Evolutionary conservation across 2,113 vertebrate genomes (phyloP).

Genomic region (Tachuris rubrigastra): DNA sequence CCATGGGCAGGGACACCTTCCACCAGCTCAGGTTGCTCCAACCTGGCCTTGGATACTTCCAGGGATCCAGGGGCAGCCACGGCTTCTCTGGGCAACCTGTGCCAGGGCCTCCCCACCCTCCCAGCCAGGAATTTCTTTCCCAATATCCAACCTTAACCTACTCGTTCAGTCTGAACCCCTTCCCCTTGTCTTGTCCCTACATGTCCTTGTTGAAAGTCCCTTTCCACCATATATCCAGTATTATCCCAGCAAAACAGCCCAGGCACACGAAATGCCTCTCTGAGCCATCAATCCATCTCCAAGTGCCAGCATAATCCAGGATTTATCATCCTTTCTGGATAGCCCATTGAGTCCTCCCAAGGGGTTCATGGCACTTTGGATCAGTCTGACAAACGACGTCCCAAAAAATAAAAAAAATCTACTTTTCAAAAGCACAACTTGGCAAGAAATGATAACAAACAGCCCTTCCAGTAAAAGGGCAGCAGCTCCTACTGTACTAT

Average conservation of each 20-base stretch:
- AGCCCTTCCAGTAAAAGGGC: background rate
- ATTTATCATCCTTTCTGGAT: background rate
- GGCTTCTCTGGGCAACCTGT: background rate
- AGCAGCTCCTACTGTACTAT: background rate
- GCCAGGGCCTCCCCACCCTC: background rate
- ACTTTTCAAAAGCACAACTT: background rate
- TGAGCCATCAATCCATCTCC: background rate
- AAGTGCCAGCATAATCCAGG: background rate
- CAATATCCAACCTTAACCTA: background rate
- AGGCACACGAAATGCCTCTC: background rate
- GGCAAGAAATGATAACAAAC: background rate
- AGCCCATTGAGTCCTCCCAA: too few species aligned
- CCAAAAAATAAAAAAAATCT: too few species aligned
- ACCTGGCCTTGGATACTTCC: rapidly evolving
- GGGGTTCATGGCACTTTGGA: background rate
- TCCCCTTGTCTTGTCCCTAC: background rate
- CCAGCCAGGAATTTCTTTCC: background rate
- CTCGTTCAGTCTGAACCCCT: background rate
- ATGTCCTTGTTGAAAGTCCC: background rate
- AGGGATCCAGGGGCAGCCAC: background rate
- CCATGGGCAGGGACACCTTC: background rate
- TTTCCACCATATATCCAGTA: background rate
- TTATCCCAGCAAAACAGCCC: background rate
- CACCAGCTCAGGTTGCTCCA: background rate
- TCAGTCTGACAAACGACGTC: background rate